Conservation (phyloP, 2,888 invertebrate genomes). For the Pinctada fucata region DNA sequence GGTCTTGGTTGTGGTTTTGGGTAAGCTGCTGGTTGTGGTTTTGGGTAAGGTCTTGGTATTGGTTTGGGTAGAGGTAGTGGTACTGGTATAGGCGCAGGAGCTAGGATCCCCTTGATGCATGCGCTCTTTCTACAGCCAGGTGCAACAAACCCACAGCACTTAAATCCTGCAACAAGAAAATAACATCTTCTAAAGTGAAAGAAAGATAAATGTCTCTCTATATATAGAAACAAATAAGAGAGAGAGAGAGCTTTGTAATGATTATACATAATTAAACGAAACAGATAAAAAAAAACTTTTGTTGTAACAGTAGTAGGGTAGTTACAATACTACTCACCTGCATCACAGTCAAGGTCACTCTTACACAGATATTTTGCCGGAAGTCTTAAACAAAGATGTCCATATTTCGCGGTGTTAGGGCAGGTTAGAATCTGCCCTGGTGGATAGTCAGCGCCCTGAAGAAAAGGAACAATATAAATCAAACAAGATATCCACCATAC, state of each 20-base stretch:
- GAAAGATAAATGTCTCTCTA: too few relatives aligned
- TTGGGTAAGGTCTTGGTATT: neutral
- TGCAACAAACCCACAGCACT: neutral
- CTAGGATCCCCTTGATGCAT: neutral
- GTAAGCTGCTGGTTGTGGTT: neutral
- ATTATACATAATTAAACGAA: too few relatives aligned
- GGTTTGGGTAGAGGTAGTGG: neutral
- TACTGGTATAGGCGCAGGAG: neutral
- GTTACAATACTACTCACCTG: neutral
- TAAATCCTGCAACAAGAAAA: neutral
- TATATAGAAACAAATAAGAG: too few relatives aligned
- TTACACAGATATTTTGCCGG: neutral
- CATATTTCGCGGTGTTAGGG: neutral
- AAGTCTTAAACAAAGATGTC: neutral
- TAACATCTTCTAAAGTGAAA: too few relatives aligned
- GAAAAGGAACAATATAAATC: too few relatives aligned
- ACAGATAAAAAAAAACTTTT: too few relatives aligned
- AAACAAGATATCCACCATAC: too few relatives aligned
- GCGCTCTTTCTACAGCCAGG: neutral
- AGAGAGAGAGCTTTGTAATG: too few relatives aligned
- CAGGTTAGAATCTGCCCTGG: neutral
- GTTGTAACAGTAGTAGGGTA: too few relatives aligned
- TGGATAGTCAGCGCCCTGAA: too few relatives aligned
- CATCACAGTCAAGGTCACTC: neutral
- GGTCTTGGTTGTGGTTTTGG: neutral